phyloP scores from a whole-genome alignment of 2,113 vertebrate species.

The Rhabdomys dilectus region DNA sequence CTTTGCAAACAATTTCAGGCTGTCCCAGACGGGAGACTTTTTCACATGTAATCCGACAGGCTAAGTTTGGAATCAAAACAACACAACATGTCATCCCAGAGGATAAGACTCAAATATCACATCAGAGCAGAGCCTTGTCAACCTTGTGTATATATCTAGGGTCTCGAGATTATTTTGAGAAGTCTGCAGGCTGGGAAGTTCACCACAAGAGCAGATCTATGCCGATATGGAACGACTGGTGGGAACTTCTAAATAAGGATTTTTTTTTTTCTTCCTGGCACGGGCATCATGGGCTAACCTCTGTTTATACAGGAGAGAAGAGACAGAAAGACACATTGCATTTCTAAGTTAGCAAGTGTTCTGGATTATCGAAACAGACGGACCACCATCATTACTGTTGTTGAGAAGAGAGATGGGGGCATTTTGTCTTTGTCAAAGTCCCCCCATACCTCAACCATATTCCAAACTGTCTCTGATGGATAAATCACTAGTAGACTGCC shows the following conservation, averaged over 20 bases:
- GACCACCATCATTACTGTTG: not conserved
- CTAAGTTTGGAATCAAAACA: slow-evolving; percentile 47
- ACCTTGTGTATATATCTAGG: not conserved
- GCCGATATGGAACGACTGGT: not conserved
- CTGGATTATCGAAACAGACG: not conserved
- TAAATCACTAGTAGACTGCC: not conserved
- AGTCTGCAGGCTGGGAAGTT: not conserved
- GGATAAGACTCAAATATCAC: not conserved
- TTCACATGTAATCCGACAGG: not conserved
- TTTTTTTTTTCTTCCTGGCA: not conserved
- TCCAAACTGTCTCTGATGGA: not conserved
- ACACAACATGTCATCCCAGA: not conserved
- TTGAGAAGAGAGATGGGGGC: not conserved
- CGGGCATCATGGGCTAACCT: not conserved
- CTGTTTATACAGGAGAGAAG: slow-evolving; percentile 19
- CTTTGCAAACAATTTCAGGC: not conserved
- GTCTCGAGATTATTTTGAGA: slow-evolving; percentile 41
- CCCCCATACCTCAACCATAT: not conserved
- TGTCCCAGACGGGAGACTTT: not conserved
- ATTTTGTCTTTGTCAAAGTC: not conserved
- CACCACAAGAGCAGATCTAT: not conserved
- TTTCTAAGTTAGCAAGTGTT: not conserved
- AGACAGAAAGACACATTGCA: not conserved
- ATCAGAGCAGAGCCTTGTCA: not conserved
- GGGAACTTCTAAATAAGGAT: not conserved